Conservation (phyloP, 2,113 vertebrate species). For the Scomber colias region DNA sequence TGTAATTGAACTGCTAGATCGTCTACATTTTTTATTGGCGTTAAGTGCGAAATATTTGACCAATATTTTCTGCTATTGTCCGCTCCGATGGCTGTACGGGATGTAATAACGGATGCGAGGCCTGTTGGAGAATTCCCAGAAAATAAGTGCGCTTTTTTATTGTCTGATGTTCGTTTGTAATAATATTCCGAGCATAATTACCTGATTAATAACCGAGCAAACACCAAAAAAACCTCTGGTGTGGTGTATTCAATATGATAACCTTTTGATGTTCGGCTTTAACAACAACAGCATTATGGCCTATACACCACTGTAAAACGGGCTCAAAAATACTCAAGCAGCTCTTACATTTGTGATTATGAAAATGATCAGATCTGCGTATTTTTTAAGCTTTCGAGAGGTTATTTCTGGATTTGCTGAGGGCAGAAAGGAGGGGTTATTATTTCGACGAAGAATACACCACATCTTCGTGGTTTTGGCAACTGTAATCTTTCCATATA, state of each 20-base stretch:
- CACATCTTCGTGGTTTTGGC: background rate
- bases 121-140: constrained; percentile 58
- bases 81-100: constrained; percentile 54
- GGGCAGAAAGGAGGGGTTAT: background rate
- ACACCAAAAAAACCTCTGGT: background rate
- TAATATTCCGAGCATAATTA: background rate
- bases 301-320: constrained; percentile 31
- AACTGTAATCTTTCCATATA: background rate
- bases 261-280: constrained; percentile 28
- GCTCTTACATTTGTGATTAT: background rate
- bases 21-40: background rate
- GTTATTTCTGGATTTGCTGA: constrained; percentile 8
- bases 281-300: constrained; percentile 45
- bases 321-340: background rate
- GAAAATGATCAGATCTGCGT: background rate
- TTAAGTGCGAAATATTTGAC: constrained; percentile 44
- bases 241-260: background rate
- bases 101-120: constrained; percentile 75
- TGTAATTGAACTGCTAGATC: background rate
- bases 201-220: background rate
- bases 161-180: background rate
- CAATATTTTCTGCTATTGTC: constrained; percentile 57
- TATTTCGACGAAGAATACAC: constrained; percentile 8
- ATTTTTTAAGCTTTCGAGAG: background rate
- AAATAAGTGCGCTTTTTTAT: constrained; percentile 36